Evolutionary conservation across 2,888 invertebrate genomes (phyloP), one percentile per base, ranked within the genome.

Genomic region (Drosophila prolongata): DNA sequence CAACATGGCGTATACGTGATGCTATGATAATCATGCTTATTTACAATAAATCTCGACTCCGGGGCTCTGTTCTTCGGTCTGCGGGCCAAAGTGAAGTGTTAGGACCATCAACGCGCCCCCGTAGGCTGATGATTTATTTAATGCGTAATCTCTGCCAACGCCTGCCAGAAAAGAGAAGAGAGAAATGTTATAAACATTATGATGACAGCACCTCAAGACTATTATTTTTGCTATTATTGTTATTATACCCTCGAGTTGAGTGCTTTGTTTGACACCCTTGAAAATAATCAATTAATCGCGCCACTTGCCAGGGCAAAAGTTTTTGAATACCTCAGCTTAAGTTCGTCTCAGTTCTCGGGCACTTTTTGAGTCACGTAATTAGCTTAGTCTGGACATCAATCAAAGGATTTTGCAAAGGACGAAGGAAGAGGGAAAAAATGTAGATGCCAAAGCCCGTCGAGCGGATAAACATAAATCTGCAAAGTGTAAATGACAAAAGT

Each of bases 21-120:
- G 81, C 79, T 73, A 86, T 80, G 89, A 86, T 85, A 83, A 85
- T 85, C 87, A 83, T 83, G 85, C 89, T 83, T 88, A 88, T 85
- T 85, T 80, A 85, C 84, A 88, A 86, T 85, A 85, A 85, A 85
- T 85, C 85, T 86, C 79, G 69, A 62, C 89, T 30, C 49, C 67
- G 60, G 70, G 56, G 62, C 80, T 75, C 65, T 24, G 50, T 24
- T 59, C 61, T 47, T n/a, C 52, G 9, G 16, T 56, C n/a, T 43
- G 27, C 52, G 69, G 76, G 69, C 61, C 56, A 38, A 74, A 79
- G 75, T 82, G 83, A 83, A 83, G 88, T 83, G 87, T 83, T 86
- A 57, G 69, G 68, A 69, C 64, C 69, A 75, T 66, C 65, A 52
- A 65, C 76, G 81, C 69, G 62, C 46, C 75, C 58, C 67, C 70